A percentile compares a stretch with the other conserved stretches of the same genome.
These are phyloP conservation scores for Cryptus viduatorius DNA, from an alignment of 2,888 invertebrate genomes.

Conservation along the genomic window DNA sequence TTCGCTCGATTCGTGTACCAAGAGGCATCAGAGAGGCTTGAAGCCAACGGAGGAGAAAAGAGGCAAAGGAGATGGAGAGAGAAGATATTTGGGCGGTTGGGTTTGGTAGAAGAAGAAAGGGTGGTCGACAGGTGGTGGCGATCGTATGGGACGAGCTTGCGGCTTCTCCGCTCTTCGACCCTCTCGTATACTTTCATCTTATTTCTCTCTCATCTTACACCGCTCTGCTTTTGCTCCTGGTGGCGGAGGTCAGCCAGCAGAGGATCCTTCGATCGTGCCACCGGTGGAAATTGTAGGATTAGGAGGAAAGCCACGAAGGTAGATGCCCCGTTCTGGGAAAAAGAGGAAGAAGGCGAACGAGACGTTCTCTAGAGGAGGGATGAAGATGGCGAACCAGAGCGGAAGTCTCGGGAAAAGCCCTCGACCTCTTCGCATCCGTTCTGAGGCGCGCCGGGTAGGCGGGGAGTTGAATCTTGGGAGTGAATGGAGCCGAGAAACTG, in stretches of 20 bases:
- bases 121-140: slow-evolving; percentile 53
- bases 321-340: slow-evolving; percentile 5
- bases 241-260: slow-evolving; percentile 49
- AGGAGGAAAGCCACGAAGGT: slow-evolving; percentile 63
- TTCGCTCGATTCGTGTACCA: background rate
- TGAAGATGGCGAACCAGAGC: slow-evolving; percentile 36
- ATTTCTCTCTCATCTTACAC: background rate
- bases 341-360: slow-evolving; percentile 3
- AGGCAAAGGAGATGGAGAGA: slow-evolving; percentile 27
- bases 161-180: slow-evolving; percentile 19
- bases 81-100: slow-evolving; percentile 9
- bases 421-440: slow-evolving; percentile 47
- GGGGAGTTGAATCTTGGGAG: slow-evolving; percentile 31
- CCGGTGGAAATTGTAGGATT: slow-evolving; percentile 67
- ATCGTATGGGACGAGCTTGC: slow-evolving; percentile 24
- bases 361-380: slow-evolving; percentile 3
- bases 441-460: slow-evolving; percentile 14
- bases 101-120: background rate
- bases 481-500: slow-evolving; percentile 28
- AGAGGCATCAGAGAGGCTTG: slow-evolving; percentile 11
- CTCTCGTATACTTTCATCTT: slow-evolving; percentile 1
- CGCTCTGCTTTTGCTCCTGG: background rate
- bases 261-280: slow-evolving; percentile 54
- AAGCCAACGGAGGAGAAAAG: background rate
- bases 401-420: slow-evolving; percentile 42